phyloP scores from a whole-genome alignment of 2,888 invertebrate genomes.

The Buathra laborator region DNA sequence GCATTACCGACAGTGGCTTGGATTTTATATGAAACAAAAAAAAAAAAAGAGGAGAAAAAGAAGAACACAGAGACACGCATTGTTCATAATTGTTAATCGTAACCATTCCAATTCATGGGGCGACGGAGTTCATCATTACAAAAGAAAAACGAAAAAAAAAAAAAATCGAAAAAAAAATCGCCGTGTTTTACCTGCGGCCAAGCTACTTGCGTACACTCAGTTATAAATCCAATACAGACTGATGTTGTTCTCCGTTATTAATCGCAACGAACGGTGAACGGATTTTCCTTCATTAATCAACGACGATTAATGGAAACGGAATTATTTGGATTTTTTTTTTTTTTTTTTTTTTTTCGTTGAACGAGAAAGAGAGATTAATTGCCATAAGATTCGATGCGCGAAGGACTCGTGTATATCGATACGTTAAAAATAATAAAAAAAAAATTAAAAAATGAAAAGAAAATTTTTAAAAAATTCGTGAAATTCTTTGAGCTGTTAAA shows the following conservation, averaged over 20 bases:
- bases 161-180: conserved; percentile 33
- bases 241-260: conserved; percentile 36
- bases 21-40: conserved; percentile 65
- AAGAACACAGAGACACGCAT: conserved; percentile 34
- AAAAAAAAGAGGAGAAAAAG: conserved; percentile 1
- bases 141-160: conserved; percentile 25
- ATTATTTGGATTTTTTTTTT: conserved; percentile 11
- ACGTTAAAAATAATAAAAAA: conserved; percentile 20
- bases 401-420: neutral
- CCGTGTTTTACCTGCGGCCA: conserved; percentile 59
- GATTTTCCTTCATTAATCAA: conserved; percentile 36
- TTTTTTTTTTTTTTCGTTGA: neutral
- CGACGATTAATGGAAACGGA: conserved; percentile 2
- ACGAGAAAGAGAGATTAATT: conserved; percentile 21
- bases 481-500: conserved; percentile 62
- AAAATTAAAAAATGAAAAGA: neutral
- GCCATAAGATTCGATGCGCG: conserved; percentile 38
- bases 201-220: conserved; percentile 63
- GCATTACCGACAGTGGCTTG: conserved; percentile 73
- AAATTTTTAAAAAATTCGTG: conserved; percentile 15
- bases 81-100: conserved; percentile 63
- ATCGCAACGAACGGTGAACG: conserved; percentile 18
- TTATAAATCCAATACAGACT: conserved; percentile 37
- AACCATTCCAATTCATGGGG: conserved; percentile 69
- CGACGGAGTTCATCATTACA: conserved; percentile 37